Conservation (phyloP, 1,140 invertebrate genomes). For the Helicoverpa armigera region DNA sequence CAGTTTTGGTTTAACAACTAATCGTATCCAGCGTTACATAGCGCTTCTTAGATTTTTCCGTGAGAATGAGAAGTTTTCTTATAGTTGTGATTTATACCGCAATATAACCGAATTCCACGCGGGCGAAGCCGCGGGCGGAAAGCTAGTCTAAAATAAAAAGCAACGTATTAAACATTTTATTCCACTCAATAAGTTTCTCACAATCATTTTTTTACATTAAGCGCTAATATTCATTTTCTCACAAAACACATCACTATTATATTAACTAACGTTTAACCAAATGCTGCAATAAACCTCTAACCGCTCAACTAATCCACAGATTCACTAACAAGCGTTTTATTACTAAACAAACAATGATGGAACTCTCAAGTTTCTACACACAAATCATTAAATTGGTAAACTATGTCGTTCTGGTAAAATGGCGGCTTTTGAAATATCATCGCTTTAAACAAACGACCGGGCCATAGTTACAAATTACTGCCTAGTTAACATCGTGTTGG, state of each 20-base stretch:
- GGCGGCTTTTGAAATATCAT: slow-evolving; percentile 44
- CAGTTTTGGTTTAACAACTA: no score
- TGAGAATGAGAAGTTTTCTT: no score
- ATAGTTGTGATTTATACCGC: no score
- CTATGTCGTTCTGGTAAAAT: slow-evolving; percentile 14
- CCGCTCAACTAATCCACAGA: slow-evolving; percentile 20
- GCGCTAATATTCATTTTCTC: no score
- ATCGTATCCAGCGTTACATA: no score
- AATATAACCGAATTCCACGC: no score
- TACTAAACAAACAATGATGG: slow-evolving; percentile 29
- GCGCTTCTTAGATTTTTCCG: no score
- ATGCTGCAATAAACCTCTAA: slow-evolving; percentile 14
- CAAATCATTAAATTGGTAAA: slow-evolving; percentile 33
- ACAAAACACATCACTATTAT: not conserved
- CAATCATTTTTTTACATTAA: no score
- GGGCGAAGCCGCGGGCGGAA: no score
- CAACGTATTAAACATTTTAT: no score
- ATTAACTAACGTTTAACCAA: not conserved
- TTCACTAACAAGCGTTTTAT: slow-evolving; percentile 32
- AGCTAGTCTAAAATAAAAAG: no score
- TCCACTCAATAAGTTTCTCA: no score
- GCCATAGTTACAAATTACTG: slow-evolving; percentile 23
- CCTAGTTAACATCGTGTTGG: not conserved
- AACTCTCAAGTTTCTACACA: slow-evolving; percentile 20
- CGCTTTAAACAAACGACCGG: slow-evolving; percentile 41